Evolutionary conservation across 2,113 vertebrate genomes (phyloP).

Genomic region (Chinchilla lanigera): DNA sequence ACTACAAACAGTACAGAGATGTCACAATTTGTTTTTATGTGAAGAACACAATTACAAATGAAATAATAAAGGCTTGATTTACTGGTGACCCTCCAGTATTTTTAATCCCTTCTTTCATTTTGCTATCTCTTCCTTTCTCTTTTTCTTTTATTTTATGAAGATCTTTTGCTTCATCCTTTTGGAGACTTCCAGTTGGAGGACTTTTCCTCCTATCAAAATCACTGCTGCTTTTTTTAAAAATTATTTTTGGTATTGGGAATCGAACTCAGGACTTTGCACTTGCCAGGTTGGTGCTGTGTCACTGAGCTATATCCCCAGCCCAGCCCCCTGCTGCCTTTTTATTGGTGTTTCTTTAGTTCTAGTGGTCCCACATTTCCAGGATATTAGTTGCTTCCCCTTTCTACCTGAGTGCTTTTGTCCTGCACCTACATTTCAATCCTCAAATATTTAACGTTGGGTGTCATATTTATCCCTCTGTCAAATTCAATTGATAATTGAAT

Average conservation of each 20-base stretch:
- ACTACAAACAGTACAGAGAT: background rate
- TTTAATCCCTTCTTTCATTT: background rate
- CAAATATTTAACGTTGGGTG: background rate
- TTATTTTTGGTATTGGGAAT: too few species aligned
- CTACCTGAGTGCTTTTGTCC: background rate
- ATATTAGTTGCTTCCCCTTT: background rate
- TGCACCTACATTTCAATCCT: background rate
- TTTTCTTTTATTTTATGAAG: background rate
- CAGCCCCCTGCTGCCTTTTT: background rate
- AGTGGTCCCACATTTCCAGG: background rate
- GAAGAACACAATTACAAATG: background rate
- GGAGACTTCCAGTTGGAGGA: background rate
- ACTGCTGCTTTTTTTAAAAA: background rate
- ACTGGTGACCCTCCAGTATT: background rate
- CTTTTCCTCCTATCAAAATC: background rate
- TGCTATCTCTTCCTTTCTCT: background rate
- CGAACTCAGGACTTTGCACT: too few species aligned
- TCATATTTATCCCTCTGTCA: background rate
- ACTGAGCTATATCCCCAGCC: too few species aligned
- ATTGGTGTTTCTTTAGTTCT: background rate
- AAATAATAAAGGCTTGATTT: background rate
- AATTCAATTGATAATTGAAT: background rate
- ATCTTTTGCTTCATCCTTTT: background rate
- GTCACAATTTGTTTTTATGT: background rate
- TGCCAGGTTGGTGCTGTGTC: too few species aligned